phyloP scores from a whole-genome alignment of 2,797 vertebrate genomes.

The Parotocinclus haroldoi region DNA sequence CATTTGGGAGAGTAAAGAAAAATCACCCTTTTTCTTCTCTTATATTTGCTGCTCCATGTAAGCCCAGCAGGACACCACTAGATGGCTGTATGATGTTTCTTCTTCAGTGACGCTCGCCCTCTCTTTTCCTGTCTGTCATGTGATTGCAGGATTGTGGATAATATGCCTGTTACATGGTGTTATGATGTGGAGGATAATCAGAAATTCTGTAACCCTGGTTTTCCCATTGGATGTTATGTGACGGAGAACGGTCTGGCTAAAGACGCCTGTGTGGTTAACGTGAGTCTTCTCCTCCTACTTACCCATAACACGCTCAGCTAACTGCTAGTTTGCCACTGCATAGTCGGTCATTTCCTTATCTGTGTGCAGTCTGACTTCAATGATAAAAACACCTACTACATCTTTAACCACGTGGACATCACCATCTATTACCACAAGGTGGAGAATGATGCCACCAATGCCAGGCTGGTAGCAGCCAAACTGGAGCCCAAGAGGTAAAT shows the following conservation, averaged over 20 bases:
- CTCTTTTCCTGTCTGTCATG: neutral
- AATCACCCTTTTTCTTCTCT: neutral
- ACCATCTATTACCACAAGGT: conserved; percentile 86
- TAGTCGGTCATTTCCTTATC: neutral
- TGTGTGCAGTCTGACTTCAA: conserved; percentile 80
- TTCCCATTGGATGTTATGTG: conserved; percentile 88
- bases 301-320: too few species aligned
- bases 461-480: conserved; percentile 89
- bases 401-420: conserved; percentile 95
- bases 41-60: neutral
- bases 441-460: conserved; percentile 80
- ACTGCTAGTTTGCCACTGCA: too few species aligned
- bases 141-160: conserved; percentile 84
- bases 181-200: conserved; percentile 88
- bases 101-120: neutral
- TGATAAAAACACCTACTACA: conserved; percentile 87
- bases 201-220: conserved; percentile 91
- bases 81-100: neutral
- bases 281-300: conserved; percentile 60
- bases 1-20: too few species aligned
- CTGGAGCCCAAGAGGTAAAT: conserved; percentile 90
- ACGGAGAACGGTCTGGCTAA: conserved; percentile 81
- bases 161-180: conserved; percentile 96
- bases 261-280: conserved; percentile 90
- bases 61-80: neutral